Conservation (phyloP, 2,113 vertebrate species). For the Plectropomus leopardus region DNA sequence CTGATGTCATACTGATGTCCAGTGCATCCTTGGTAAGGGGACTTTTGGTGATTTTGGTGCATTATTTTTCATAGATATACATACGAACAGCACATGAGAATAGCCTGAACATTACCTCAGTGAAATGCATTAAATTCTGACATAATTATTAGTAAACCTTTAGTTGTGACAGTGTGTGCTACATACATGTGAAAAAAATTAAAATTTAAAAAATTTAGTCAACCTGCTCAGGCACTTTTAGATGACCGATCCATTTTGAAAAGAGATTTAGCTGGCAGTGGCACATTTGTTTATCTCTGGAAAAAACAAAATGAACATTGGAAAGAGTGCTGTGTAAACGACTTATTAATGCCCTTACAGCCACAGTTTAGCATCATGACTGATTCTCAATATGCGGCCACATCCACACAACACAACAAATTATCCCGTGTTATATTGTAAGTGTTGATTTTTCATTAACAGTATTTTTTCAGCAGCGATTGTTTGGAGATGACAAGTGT, state of each 20-base stretch:
- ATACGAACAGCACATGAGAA: too few species aligned
- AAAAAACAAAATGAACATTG: neutral
- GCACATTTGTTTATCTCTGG: slow-evolving; percentile 16
- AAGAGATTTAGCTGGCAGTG: neutral
- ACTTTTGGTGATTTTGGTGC: too few species aligned
- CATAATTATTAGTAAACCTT: neutral
- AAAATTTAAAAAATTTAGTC: neutral
- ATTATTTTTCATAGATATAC: too few species aligned
- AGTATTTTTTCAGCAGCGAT: slow-evolving; percentile 33
- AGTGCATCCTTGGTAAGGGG: too few species aligned
- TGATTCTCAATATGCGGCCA: slow-evolving; percentile 23
- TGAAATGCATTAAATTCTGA: too few species aligned
- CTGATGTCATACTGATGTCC: too few species aligned
- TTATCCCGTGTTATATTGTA: slow-evolving; percentile 27
- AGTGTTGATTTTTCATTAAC: slow-evolving; percentile 48
- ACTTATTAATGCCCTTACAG: slow-evolving; percentile 6
- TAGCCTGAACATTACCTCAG: too few species aligned
- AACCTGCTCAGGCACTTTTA: neutral
- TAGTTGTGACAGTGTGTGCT: neutral
- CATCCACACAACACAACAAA: slow-evolving; percentile 22
- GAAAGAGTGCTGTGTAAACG: neutral
- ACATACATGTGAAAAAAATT: neutral
- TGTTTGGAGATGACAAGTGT: slow-evolving; percentile 57
- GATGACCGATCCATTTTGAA: slow-evolving; percentile 12
- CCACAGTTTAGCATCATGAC: slow-evolving; percentile 9